These are phyloP conservation scores for Apaloderma vittatum DNA, from an alignment of 2,113 vertebrate genomes.

Conservation along the genomic window DNA sequence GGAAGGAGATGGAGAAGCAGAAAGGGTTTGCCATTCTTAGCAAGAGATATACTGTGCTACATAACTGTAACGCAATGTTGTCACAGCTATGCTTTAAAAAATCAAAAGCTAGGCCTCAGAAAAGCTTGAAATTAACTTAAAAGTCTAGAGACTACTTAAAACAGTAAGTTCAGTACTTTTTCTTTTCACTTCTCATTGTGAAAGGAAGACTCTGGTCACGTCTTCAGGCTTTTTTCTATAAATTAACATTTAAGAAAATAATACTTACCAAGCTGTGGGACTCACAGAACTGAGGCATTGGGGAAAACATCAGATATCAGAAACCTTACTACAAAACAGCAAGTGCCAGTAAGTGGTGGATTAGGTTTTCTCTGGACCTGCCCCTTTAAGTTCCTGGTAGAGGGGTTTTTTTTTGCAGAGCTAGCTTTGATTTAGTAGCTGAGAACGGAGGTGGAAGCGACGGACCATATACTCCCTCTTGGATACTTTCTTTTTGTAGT, in stretches of 20 bases:
- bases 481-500: background rate
- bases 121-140: background rate
- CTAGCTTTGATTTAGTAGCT: conserved; percentile 6
- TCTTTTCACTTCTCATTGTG: background rate
- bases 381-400: background rate
- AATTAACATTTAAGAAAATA: conserved; percentile 12
- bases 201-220: background rate
- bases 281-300: background rate
- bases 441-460: background rate
- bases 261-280: background rate
- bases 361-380: background rate
- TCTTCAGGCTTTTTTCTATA: background rate
- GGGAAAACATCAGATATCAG: background rate
- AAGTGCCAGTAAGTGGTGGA: background rate
- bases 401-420: background rate
- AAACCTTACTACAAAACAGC: background rate
- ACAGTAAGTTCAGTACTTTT: background rate
- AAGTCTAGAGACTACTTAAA: background rate
- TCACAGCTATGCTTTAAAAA: background rate
- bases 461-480: background rate
- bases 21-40: background rate
- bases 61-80: rapidly evolving
- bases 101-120: background rate
- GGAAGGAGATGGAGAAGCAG: background rate
- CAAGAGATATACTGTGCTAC: background rate